phyloP scores from a whole-genome alignment of 2,888 invertebrate genomes.

The Athalia rosae region DNA sequence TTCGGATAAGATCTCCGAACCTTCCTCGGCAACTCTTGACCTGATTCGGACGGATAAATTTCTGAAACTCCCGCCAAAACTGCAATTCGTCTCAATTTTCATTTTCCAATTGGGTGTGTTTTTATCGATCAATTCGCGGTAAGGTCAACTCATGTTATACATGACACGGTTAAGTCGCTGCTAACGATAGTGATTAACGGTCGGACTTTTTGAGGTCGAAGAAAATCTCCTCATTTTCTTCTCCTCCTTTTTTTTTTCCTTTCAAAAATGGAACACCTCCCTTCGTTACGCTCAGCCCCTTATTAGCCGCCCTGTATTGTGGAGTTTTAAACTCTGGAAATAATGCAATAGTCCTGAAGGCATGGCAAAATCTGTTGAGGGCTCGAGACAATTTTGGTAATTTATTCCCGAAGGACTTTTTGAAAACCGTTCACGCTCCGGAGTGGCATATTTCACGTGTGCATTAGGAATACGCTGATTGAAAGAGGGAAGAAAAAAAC shows the following conservation, averaged over 20 bases:
- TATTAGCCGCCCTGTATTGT: conserved; percentile 37
- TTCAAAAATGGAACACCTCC: conserved; percentile 27
- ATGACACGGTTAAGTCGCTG: neutral
- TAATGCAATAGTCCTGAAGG: neutral
- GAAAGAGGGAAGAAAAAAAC: too few relatives aligned
- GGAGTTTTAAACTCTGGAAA: conserved; percentile 23
- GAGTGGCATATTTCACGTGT: too few relatives aligned
- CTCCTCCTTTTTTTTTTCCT: conserved; percentile 2
- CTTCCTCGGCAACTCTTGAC: conserved; percentile 40
- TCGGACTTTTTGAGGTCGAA: conserved; percentile 19
- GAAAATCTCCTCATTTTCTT: conserved; percentile 6
- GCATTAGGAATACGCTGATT: too few relatives aligned
- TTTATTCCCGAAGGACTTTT: conserved; percentile 19
- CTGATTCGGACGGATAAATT: neutral
- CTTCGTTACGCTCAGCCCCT: conserved; percentile 43
- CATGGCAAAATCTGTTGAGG: conserved; percentile 19
- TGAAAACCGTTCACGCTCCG: neutral
- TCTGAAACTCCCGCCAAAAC: conserved; percentile 30
- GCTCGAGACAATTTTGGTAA: conserved; percentile 39
- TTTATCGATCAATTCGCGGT: neutral
- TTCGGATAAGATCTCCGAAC: conserved; percentile 19
- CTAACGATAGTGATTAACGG: conserved; percentile 33
- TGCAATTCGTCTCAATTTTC: too few relatives aligned
- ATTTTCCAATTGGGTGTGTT: neutral
- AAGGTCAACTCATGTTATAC: neutral